Evolutionary conservation across 1,140 invertebrate genomes (phyloP).

Genomic region (Paraescarpia echinospica): DNA sequence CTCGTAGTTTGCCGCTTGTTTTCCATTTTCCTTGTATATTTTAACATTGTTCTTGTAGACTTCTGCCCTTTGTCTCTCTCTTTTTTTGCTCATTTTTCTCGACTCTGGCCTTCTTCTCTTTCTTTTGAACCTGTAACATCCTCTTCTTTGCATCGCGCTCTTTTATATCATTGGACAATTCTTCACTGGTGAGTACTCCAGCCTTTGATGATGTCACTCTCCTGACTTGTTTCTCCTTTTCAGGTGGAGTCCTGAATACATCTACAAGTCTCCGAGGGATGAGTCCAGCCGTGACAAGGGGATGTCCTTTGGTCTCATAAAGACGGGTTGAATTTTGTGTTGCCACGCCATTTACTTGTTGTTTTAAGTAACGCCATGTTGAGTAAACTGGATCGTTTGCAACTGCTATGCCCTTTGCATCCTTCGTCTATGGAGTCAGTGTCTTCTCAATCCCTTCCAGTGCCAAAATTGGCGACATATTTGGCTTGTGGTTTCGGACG

Average conservation of each 20-base stretch:
- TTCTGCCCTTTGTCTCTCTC: not conserved
- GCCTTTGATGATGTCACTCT: not conserved
- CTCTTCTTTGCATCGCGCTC: not conserved
- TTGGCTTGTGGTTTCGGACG: not conserved
- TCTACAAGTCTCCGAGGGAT: not conserved
- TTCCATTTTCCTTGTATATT: not conserved
- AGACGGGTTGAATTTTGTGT: not conserved
- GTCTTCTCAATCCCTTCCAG: not conserved
- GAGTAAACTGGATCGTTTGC: not conserved
- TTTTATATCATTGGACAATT: conserved; percentile 12
- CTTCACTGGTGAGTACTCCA: not conserved
- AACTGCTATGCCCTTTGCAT: not conserved
- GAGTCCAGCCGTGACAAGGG: conserved; percentile 12
- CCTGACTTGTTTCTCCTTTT: not conserved
- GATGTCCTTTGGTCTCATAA: not conserved
- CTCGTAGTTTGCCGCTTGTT: not conserved
- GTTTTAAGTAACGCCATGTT: conserved; percentile 12
- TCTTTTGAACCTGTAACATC: not conserved
- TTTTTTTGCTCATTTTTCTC: not conserved
- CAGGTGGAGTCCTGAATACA: not conserved
- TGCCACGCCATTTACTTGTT: conserved; percentile 5
- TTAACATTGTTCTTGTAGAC: not conserved
- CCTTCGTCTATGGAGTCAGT: not conserved
- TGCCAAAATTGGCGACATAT: not conserved
- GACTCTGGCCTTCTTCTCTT: not conserved